phyloP scores from a whole-genome alignment of 1,140 invertebrate species.

The Aphaenogaster floridana region DNA sequence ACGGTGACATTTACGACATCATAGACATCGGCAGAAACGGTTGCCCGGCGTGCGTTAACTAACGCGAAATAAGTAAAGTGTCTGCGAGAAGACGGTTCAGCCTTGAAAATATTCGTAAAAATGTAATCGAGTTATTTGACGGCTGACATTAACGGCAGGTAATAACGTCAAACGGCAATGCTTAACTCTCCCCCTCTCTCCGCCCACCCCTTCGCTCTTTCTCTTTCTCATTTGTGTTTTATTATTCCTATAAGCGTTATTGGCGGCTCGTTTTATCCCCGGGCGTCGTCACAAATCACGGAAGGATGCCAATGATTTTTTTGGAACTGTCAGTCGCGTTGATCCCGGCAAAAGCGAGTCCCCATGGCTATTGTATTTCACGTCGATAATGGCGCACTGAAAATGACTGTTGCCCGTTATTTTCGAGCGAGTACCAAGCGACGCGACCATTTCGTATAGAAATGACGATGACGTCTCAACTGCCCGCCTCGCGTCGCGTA shows the following conservation, averaged over 20 bases:
- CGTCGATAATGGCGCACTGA: background rate
- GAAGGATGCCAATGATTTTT: slow-evolving; percentile 11
- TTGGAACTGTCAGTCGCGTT: background rate
- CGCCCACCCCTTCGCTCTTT: too few relatives aligned
- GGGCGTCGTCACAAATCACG: slow-evolving; percentile 21
- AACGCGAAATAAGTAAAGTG: slow-evolving; percentile 29
- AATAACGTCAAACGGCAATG: slow-evolving; percentile 32
- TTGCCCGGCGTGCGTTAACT: slow-evolving; percentile 32
- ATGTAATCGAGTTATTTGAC: slow-evolving; percentile 56
- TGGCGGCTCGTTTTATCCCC: background rate
- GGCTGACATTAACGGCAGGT: slow-evolving; percentile 54
- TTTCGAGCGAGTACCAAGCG: background rate
- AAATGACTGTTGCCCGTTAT: background rate
- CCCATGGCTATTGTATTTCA: background rate
- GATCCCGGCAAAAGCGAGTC: background rate
- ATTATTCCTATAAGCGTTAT: slow-evolving; percentile 3
- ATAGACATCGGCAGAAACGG: slow-evolving; percentile 50
- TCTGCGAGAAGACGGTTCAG: slow-evolving; percentile 20
- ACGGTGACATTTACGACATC: slow-evolving; percentile 68
- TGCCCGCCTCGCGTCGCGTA: background rate
- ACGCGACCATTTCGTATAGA: background rate
- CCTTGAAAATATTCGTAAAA: slow-evolving; percentile 57
- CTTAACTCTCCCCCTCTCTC: background rate
- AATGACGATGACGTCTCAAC: slow-evolving; percentile 15
- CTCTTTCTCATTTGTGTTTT: slow-evolving; percentile 18